Conservation (phyloP, 2,797 vertebrate genomes). For the Petrocephalus sullivani region DNA sequence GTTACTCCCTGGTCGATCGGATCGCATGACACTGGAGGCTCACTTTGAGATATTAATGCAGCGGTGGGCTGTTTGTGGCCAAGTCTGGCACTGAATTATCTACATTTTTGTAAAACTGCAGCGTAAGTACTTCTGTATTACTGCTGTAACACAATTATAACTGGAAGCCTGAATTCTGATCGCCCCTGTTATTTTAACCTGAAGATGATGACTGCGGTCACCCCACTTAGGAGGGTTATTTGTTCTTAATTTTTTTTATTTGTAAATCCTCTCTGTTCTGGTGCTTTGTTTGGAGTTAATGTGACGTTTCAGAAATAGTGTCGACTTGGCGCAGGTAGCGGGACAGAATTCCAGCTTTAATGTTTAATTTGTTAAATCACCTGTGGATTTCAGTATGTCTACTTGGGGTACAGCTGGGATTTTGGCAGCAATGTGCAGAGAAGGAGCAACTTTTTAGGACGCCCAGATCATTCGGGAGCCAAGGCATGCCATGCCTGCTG, state of each 20-base stretch:
- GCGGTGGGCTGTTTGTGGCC: background rate
- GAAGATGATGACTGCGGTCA: background rate
- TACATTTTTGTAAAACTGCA: constrained; percentile 16
- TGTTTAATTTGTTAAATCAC: background rate
- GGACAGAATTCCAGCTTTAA: background rate
- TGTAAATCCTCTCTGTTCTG: background rate
- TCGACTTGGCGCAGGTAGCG: background rate
- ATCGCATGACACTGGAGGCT: background rate
- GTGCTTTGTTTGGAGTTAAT: background rate
- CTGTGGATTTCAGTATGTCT: background rate
- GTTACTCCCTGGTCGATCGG: background rate
- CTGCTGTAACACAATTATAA: constrained; percentile 12
- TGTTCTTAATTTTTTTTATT: background rate
- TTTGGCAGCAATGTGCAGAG: background rate
- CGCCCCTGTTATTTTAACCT: background rate
- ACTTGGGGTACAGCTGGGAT: background rate
- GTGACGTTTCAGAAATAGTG: background rate
- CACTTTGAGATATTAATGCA: constrained; percentile 7
- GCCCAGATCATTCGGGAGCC: background rate
- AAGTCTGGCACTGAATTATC: background rate
- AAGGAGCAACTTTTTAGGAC: background rate
- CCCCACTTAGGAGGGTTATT: background rate
- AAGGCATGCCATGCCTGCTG: background rate
- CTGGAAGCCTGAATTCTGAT: background rate
- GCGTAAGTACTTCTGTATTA: background rate